Evolutionary conservation across 2,888 invertebrate species (phyloP), one percentile per base, ranked within the genome.

Genomic region (Sarcophaga carnaria): DNA sequence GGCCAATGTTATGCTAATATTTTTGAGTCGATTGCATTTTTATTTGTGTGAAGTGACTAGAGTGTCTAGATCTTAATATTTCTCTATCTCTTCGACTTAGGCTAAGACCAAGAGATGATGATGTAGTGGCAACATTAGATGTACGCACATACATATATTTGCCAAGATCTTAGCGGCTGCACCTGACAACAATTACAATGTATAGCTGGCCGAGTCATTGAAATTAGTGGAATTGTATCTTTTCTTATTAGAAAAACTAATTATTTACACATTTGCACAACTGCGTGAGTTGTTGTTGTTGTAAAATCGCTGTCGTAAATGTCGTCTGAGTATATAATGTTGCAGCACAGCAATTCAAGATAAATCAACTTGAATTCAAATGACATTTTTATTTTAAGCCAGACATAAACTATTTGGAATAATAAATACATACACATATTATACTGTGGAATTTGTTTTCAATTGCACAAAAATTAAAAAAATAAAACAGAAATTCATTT

Each of bases 1-100:
- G 83, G 80, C 77, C 83, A 86, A 86, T 86, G 86, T 80, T 83
- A 76, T 83, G 71, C 62, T 75, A 37, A 79, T 75, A 76, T 45
- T 20, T 59, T 79, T 71, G 62, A 27, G 62, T 54, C 67, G 76
- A 59, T 74, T 25, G 63, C 37, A 83, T 69, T 69, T 69, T 78
- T 67, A 72, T 72, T 83, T 72, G 69, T 59, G 6, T 49, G 83
- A 81, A 78, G 76, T 85, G 81, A 82, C 66, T 71, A 47, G 70
- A 37, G 47, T 54, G n/a, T 54, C 11, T 47, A 54, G 17, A 14
- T 54, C 54, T 54, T 54, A 12, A 37, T 37, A 8, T 37, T 37
- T 37, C 37, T 1, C 37, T 37, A 10, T 37, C 37, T 37, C 2
- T 37, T 37, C 37, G 8, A 10, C 37, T 37, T 37, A 10, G 8